Conservation (phyloP, 2,797 vertebrate genomes). For the Sebastolobus altivelis region DNA sequence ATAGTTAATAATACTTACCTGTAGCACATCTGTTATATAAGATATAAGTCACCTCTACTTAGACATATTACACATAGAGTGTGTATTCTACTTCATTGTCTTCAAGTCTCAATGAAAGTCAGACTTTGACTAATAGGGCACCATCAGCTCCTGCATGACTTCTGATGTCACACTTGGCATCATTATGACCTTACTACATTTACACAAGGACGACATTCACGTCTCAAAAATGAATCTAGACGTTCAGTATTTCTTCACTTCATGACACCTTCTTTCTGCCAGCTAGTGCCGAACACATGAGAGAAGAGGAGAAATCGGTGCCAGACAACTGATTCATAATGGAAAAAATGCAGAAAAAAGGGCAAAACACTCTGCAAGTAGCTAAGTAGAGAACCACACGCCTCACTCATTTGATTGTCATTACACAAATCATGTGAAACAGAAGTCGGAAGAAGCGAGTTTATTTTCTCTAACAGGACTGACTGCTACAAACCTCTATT, state of each 20-base stretch:
- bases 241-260: slow-evolving; percentile 7
- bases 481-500: not conserved
- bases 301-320: not conserved
- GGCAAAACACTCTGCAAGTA: slow-evolving; percentile 24
- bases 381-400: slow-evolving; percentile 12
- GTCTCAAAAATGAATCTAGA: not conserved
- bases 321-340: slow-evolving; percentile 58
- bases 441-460: not conserved
- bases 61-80: too few species aligned
- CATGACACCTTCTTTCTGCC: slow-evolving; percentile 12
- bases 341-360: slow-evolving; percentile 61
- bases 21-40: not conserved
- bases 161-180: slow-evolving; percentile 13
- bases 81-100: too few species aligned
- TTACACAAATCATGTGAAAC: slow-evolving; percentile 27
- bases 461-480: not conserved
- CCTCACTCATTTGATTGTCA: slow-evolving; percentile 18
- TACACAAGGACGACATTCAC: not conserved
- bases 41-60: too few species aligned
- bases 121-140: too few species aligned
- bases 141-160: too few species aligned
- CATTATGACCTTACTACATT: not conserved
- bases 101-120: too few species aligned
- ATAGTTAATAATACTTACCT: not conserved
- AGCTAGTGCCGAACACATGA: slow-evolving; percentile 30